Evolutionary conservation across 1,140 invertebrate genomes (phyloP).

Genomic region (Yoshiicerus persimilis): DNA sequence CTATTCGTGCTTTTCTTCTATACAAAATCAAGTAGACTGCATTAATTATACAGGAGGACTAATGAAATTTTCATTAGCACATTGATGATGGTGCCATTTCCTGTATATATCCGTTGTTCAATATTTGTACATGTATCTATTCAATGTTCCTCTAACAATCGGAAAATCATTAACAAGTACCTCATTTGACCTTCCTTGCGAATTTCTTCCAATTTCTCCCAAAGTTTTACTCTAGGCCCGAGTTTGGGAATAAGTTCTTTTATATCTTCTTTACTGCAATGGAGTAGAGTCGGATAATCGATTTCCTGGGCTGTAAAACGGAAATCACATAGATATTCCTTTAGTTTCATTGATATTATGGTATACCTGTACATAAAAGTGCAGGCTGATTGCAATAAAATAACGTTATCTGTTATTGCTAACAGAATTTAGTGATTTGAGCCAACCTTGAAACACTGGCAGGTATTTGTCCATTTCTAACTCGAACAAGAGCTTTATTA

Average conservation of each 20-base stretch:
- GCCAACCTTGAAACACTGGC: background rate
- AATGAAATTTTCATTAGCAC: background rate
- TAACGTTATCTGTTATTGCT: background rate
- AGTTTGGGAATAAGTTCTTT: background rate
- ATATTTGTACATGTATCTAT: background rate
- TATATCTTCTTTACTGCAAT: background rate
- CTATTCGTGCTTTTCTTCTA: background rate
- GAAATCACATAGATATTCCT: background rate
- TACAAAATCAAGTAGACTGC: background rate
- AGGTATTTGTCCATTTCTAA: slow-evolving; percentile 6
- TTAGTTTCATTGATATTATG: background rate
- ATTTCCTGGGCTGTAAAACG: background rate
- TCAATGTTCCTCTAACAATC: background rate
- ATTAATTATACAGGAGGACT: background rate
- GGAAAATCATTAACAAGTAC: background rate
- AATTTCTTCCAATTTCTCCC: background rate
- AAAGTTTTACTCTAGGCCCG: background rate
- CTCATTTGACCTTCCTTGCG: background rate
- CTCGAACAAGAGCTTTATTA: background rate
- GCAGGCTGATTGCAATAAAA: background rate
- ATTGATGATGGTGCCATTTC: background rate
- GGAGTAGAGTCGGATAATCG: background rate
- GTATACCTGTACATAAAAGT: background rate
- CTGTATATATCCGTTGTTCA: background rate
- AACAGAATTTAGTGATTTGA: background rate